A percentile compares a stretch with the other conserved stretches of the same genome.
These are phyloP conservation scores for Callitettix versicolor DNA, from an alignment of 1,140 invertebrate species.

Conservation along the genomic window DNA sequence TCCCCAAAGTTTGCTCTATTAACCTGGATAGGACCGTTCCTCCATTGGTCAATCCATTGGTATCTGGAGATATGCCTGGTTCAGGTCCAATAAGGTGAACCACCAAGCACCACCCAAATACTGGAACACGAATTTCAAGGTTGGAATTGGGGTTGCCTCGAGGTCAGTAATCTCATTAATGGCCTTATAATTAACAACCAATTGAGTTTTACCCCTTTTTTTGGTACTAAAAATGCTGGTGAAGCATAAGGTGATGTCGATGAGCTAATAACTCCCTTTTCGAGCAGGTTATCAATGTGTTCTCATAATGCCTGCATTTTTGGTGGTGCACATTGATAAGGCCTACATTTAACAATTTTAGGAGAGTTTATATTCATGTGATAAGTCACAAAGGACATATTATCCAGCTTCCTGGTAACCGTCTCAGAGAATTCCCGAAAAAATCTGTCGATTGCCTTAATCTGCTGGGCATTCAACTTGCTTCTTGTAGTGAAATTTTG, in stretches of 20 bases:
- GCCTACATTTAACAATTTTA: not conserved
- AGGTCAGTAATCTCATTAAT: not conserved
- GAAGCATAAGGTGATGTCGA: not conserved
- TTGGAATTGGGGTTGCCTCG: not conserved
- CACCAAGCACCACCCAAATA: not conserved
- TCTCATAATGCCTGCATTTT: not conserved
- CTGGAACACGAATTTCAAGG: not conserved
- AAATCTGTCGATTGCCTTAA: not conserved
- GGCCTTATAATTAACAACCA: not conserved
- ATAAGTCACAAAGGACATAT: not conserved
- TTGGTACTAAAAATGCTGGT: not conserved
- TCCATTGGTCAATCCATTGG: not conserved
- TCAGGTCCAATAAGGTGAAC: not conserved
- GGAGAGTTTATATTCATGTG: not conserved
- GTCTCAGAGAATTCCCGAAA: not conserved
- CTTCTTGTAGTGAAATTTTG: not conserved
- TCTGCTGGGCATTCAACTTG: not conserved
- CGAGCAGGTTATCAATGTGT: not conserved
- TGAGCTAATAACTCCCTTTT: not conserved
- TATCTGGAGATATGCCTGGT: not conserved
- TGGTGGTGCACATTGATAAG: not conserved
- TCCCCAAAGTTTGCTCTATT: not conserved
- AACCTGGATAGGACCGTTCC: not conserved
- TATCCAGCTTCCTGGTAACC: not conserved
- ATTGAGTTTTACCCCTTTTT: not conserved